Conservation (phyloP, 2,888 invertebrate species). For the Euplagia quadripunctaria region DNA sequence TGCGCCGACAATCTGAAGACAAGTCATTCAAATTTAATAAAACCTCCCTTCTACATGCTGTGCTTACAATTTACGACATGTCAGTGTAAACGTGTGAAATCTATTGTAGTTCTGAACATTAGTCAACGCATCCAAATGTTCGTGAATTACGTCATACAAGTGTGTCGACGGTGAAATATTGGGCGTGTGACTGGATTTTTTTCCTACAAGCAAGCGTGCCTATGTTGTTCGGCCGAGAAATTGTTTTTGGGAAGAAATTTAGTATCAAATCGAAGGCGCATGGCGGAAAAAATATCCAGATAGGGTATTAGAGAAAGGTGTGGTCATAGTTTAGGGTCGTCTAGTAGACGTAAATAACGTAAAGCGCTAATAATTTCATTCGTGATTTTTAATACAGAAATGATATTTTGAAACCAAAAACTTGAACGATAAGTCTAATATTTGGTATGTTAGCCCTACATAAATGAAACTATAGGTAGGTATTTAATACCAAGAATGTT, state of each 20-base stretch:
- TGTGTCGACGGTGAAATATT: conserved; percentile 24
- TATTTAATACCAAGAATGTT: too few relatives aligned
- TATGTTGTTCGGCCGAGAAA: neutral
- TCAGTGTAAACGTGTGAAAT: conserved; percentile 43
- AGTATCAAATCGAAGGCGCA: neutral
- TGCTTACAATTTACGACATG: conserved; percentile 54
- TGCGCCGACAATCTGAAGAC: conserved; percentile 75
- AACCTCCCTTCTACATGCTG: conserved; percentile 60
- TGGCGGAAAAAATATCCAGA: neutral
- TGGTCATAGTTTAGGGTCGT: too few relatives aligned
- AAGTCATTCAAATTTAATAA: conserved; percentile 80
- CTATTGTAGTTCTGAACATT: conserved; percentile 48
- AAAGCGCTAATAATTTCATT: too few relatives aligned
- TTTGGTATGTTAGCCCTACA: too few relatives aligned
- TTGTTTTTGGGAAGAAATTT: neutral
- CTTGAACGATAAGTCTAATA: too few relatives aligned
- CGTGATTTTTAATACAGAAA: too few relatives aligned
- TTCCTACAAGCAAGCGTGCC: neutral
- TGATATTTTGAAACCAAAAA: too few relatives aligned
- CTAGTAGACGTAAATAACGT: too few relatives aligned
- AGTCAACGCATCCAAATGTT: conserved; percentile 32
- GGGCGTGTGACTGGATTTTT: conserved; percentile 12
- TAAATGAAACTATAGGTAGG: too few relatives aligned
- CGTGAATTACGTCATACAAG: conserved; percentile 28
- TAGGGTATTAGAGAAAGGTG: neutral